These are phyloP conservation scores for Hydrocynus forskahlii DNA, from an alignment of 2,797 vertebrate genomes.

Conservation along the genomic window DNA sequence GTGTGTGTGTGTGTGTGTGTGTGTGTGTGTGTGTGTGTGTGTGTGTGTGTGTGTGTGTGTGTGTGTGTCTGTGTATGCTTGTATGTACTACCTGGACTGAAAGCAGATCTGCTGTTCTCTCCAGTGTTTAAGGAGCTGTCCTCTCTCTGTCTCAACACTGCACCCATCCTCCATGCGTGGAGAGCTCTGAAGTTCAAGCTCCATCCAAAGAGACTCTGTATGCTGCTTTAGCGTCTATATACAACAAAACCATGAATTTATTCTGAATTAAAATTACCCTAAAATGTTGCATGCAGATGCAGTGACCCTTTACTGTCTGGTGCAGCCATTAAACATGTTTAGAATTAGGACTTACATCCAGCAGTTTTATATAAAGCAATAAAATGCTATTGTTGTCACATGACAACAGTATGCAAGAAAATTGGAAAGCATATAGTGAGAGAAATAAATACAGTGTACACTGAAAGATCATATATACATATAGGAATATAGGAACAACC, in stretches of 20 bases:
- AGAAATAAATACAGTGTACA: not conserved
- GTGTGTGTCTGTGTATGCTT: too few relatives aligned
- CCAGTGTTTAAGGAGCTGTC: slow-evolving; percentile 67
- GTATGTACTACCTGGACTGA: slow-evolving; percentile 71
- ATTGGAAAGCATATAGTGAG: not conserved
- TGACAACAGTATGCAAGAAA: not conserved
- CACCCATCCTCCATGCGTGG: slow-evolving; percentile 59
- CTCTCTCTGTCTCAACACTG: slow-evolving; percentile 61
- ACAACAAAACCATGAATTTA: not conserved
- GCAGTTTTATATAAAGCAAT: not conserved
- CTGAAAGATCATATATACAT: not conserved
- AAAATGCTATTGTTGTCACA: not conserved
- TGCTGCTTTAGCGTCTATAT: slow-evolving; percentile 72
- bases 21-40: not conserved
- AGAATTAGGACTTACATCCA: too few relatives aligned
- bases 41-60: not conserved
- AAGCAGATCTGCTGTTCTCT: slow-evolving; percentile 70
- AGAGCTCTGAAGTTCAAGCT: slow-evolving; percentile 70
- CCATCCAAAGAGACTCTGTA: slow-evolving; percentile 69
- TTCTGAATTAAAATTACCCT: not conserved
- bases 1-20: not conserved
- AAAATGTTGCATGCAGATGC: not conserved
- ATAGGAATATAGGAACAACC: slow-evolving; percentile 60
- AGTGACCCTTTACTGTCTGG: too few relatives aligned
- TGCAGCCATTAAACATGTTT: too few relatives aligned